These are phyloP conservation scores for Perca flavescens DNA, from an alignment of 2,113 vertebrate species.

Conservation along the genomic window DNA sequence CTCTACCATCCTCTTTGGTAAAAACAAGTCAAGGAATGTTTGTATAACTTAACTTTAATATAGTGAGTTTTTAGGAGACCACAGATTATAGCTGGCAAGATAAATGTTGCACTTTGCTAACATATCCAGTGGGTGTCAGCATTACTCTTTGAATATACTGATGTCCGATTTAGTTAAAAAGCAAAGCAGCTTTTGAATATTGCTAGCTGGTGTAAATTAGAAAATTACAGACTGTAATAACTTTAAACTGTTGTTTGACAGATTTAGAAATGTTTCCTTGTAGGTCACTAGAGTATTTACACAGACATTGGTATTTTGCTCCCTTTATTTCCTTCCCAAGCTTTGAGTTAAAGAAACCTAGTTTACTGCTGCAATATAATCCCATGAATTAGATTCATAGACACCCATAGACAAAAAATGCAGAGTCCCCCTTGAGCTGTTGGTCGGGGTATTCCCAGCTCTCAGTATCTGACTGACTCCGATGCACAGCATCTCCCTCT, in stretches of 20 bases:
- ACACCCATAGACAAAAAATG: not conserved
- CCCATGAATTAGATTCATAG: not conserved
- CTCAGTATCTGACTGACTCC: conserved; percentile 29
- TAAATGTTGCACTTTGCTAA: conserved; percentile 16
- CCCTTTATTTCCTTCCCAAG: not conserved
- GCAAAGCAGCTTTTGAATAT: not conserved
- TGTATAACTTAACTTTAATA: not conserved
- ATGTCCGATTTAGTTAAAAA: not conserved
- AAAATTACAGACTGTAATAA: not conserved
- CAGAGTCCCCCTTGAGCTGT: not conserved
- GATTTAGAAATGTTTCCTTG: not conserved
- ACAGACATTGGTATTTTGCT: not conserved
- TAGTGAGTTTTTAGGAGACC: not conserved
- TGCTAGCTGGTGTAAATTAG: not conserved
- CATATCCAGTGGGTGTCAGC: conserved; percentile 68
- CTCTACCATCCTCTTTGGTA: not conserved
- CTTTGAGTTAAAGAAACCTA: not conserved
- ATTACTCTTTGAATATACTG: conserved; percentile 28
- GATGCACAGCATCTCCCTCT: conserved; percentile 34
- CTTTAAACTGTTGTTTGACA: not conserved
- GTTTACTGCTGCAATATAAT: not conserved
- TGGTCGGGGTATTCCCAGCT: not conserved
- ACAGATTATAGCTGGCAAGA: not conserved
- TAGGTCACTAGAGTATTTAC: not conserved
- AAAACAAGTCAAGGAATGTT: not conserved